Evolutionary conservation across 2,797 vertebrate genomes (phyloP).

Genomic region (Pagetopsis macropterus): DNA sequence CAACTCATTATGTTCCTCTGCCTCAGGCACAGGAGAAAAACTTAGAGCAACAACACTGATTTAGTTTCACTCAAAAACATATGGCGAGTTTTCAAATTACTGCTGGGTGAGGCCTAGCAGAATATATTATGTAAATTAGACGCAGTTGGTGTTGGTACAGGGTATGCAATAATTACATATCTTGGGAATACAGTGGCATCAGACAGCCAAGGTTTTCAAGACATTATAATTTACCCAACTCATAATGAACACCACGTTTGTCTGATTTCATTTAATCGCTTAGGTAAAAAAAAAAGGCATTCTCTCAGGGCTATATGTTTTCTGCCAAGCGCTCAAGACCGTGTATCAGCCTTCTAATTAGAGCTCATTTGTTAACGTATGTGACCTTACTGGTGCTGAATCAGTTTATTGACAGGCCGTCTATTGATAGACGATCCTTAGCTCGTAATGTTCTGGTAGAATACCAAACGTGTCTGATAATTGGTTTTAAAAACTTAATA

Average conservation of each 20-base stretch:
- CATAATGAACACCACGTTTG: neutral
- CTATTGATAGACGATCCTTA: neutral
- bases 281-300: too few relatives aligned
- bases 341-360: neutral
- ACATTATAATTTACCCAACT: neutral
- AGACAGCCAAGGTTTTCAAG: neutral
- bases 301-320: neutral
- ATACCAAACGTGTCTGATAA: too few relatives aligned
- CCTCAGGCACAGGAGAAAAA: conserved; percentile 22
- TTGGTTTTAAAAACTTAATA: neutral
- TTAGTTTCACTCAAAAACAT: neutral
- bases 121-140: neutral
- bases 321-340: neutral
- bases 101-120: neutral
- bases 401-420: neutral
- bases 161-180: neutral
- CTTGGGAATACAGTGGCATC: neutral
- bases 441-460: neutral
- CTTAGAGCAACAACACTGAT: neutral
- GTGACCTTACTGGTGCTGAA: neutral
- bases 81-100: neutral
- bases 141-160: neutral
- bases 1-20: conserved; percentile 17
- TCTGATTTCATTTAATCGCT: too few relatives aligned
- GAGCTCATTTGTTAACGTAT: neutral